Percentiles rank a stretch among this genome's conserved stretches.
Conservation (phyloP, 2,113 vertebrate genomes). For the Chloropsis cyanopogon region DNA sequence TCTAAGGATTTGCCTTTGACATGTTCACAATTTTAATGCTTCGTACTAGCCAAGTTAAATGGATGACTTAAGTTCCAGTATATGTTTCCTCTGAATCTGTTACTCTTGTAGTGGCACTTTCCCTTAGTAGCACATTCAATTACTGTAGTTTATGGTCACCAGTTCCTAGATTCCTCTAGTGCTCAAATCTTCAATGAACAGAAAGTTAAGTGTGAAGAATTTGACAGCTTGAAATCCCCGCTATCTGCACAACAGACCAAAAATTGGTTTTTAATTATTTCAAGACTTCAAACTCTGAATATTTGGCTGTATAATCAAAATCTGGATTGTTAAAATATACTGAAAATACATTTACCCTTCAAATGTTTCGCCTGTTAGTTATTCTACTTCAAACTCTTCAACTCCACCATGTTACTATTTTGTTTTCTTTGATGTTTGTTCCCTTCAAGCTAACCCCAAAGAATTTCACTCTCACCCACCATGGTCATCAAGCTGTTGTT, state of each 20-base stretch:
- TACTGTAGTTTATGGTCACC: neutral
- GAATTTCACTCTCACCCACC: neutral
- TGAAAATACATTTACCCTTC: neutral
- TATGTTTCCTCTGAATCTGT: neutral
- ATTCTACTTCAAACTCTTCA: neutral
- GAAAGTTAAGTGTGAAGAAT: neutral
- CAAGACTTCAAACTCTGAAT: neutral
- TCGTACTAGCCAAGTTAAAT: neutral
- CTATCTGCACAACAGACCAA: neutral
- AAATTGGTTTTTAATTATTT: neutral
- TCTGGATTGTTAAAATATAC: neutral
- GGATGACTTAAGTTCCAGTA: neutral
- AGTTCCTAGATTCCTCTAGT: neutral
- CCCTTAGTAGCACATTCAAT: neutral
- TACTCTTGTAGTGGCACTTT: neutral
- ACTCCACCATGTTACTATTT: neutral
- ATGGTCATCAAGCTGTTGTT: neutral
- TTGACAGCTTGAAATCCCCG: neutral
- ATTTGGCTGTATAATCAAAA: neutral
- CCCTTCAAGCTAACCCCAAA: slow-evolving; percentile 1
- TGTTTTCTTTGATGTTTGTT: neutral
- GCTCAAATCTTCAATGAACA: neutral
- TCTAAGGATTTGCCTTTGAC: neutral
- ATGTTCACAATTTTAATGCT: neutral
- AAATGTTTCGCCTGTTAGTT: neutral